Evolutionary conservation across 2,888 invertebrate species (phyloP), one percentile per base, ranked within the genome.

Genomic region (Leptinotarsa haldemani): DNA sequence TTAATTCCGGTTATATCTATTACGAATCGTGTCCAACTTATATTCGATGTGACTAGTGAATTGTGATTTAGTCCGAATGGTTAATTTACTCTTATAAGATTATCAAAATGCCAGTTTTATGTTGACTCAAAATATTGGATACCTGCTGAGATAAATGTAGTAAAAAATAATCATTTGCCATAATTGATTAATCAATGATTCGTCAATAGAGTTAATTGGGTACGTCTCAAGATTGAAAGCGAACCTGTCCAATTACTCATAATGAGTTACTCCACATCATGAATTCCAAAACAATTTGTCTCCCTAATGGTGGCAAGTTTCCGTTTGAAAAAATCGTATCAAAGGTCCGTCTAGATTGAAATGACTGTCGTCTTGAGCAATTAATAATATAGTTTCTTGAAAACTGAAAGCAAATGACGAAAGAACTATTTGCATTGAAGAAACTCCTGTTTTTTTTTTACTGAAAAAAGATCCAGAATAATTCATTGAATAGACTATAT

Each of bases 211-310:
- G 12, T 7, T 56, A 56, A 56, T 56, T 9, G 2, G 3, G 13
- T 56, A 20, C 20, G 56, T 56, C 56, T 56, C 12, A 20, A 20
- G 13, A 20, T 20, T 56, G 12, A 20, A 56, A 56, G 18, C 18
- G 7, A 52, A 56, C 18, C 56, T 56, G 56, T 20, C 56, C 56
- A 56, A 56, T 56, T 56, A 56, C 56, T 56, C 4, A n/a, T 9
- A 50, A n/a, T 15, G 16, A 50, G n/a, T 50, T 16, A 50, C n/a
- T 50, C 15, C 4, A 50, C 5, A 50, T 50, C 50, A 50, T 15
- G 3, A 50, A 50, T n/a, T 50, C 13, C n/a, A 13, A 50, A 50
- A 50, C 50, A 50, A 50, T 50, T 50, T 50, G 50, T 50, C 16
- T 50, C 4, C n/a, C 5, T n/a, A 50, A 50, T 16, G 16, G 50